Evolutionary conservation across 2,113 vertebrate species (phyloP).

Genomic region (Cranoglanis bouderius): DNA sequence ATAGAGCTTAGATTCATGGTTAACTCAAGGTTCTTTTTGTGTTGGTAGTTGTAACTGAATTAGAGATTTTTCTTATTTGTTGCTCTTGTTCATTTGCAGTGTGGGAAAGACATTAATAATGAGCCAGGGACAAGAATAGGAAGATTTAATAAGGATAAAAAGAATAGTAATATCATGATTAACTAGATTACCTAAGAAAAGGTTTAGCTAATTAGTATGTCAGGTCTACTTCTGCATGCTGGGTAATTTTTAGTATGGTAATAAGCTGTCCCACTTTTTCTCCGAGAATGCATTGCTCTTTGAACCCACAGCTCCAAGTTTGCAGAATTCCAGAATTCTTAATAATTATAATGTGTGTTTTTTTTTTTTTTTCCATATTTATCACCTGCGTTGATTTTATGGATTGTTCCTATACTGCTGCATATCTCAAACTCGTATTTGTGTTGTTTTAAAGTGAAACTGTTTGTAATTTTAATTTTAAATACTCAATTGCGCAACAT

Average conservation of each 20-base stretch:
- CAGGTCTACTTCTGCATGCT: neutral
- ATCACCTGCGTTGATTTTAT: neutral
- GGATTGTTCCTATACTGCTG: neutral
- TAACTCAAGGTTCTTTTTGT: neutral
- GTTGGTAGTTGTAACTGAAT: neutral
- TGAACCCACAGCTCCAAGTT: slow-evolving; percentile 14
- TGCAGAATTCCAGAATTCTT: neutral
- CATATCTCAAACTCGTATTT: neutral
- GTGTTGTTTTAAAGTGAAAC: neutral
- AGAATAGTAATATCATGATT: neutral
- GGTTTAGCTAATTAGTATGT: neutral
- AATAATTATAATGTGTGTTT: neutral
- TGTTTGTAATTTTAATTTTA: slow-evolving; percentile 38
- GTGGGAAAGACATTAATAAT: neutral
- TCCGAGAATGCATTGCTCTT: neutral
- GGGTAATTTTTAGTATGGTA: slow-evolving; percentile 30
- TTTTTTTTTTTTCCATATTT: neutral
- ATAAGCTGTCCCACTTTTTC: slow-evolving; percentile 23
- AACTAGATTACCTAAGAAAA: neutral
- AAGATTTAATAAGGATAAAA: neutral
- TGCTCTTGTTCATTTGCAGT: neutral
- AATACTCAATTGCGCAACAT: neutral
- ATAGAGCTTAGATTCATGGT: neutral
- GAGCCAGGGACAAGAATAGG: neutral
- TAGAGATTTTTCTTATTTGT: neutral